Conservation (phyloP, 2,797 vertebrate species). For the Neopelma chrysocephalum region DNA sequence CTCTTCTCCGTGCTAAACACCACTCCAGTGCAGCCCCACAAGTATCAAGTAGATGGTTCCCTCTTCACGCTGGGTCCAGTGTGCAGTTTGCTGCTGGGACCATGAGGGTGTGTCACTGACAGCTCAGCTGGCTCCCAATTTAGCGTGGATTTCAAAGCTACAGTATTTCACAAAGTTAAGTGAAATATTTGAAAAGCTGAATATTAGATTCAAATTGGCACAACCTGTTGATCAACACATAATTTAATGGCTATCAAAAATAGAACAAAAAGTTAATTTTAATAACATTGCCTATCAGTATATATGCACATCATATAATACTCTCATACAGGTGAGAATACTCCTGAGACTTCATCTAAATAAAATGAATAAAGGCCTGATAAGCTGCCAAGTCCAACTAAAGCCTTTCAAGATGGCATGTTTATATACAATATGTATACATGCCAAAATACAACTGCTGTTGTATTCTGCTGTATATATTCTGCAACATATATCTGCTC, state of each 20-base stretch:
- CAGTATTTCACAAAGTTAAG: background rate
- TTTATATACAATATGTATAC: background rate
- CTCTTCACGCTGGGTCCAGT: background rate
- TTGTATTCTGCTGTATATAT: background rate
- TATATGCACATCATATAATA: background rate
- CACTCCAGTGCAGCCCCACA: background rate
- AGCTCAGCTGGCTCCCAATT: background rate
- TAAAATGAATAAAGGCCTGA: background rate
- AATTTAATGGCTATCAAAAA: background rate
- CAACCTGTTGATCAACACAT: background rate
- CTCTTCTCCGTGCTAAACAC: rapidly evolving
- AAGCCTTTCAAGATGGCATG: background rate
- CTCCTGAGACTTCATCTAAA: background rate
- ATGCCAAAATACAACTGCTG: background rate
- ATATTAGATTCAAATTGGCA: background rate
- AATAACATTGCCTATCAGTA: background rate
- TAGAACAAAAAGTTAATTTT: background rate
- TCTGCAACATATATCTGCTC: background rate
- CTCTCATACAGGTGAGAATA: background rate
- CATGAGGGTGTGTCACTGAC: rapidly evolving
- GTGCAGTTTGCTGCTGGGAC: background rate
- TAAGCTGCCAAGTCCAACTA: background rate
- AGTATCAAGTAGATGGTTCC: rapidly evolving
- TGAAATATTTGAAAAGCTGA: background rate
- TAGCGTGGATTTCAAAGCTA: background rate